phyloP scores from a whole-genome alignment of 2,797 vertebrate species.

The Silurus lanzhouensis region DNA sequence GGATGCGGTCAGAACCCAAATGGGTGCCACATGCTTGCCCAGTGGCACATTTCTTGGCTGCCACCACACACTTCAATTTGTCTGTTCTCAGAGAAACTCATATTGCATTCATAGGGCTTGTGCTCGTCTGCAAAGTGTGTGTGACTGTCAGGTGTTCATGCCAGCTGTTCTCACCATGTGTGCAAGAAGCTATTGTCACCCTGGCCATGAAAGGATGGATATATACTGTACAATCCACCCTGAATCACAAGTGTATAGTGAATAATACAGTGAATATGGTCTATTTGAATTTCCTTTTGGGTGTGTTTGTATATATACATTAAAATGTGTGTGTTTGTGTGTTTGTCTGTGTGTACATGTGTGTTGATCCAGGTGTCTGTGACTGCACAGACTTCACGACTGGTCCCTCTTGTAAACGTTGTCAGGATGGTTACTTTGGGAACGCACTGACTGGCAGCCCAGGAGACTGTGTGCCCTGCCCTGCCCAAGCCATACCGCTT shows the following conservation, averaged over 20 bases:
- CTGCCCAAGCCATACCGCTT: conserved; percentile 80
- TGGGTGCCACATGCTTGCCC: conserved; percentile 30
- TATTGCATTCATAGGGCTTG: conserved; percentile 43
- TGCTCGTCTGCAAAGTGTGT: conserved; percentile 41
- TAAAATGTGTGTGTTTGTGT: conserved; percentile 39
- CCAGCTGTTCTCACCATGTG: conserved; percentile 13
- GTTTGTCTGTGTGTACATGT: conserved; percentile 22
- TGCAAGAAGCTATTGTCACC: not conserved
- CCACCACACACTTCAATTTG: not conserved
- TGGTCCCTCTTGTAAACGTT: conserved; percentile 84
- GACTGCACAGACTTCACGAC: conserved; percentile 82
- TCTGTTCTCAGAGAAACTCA: conserved; percentile 22
- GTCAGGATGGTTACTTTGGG: conserved; percentile 85
- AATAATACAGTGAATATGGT: not conserved
- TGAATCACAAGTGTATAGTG: not conserved
- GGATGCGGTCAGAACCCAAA: conserved; percentile 36
- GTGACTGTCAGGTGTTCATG: conserved; percentile 5
- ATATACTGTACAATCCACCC: not conserved
- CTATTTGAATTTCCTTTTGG: not conserved
- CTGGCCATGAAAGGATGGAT: not conserved
- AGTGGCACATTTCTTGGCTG: conserved; percentile 17
- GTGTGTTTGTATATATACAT: conserved; percentile 14
- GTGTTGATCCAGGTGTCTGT: conserved; percentile 79
- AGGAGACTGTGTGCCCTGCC: conserved; percentile 83
- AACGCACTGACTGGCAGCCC: conserved; percentile 78